Conservation (phyloP, 2,797 vertebrate genomes). For the Paguma larvata region DNA sequence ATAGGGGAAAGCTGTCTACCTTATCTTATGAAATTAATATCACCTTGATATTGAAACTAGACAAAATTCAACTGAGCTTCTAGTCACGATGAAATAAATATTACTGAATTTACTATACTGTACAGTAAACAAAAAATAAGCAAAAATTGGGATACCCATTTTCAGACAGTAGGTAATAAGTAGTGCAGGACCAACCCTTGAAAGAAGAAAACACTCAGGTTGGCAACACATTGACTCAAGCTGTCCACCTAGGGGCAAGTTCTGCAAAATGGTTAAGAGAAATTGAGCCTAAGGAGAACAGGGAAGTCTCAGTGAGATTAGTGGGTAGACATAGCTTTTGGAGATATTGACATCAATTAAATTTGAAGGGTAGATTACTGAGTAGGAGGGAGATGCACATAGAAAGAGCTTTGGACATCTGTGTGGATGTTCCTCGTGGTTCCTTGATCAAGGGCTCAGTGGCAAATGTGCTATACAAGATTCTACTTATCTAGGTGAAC, state of each 20-base stretch:
- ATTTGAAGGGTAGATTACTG: background rate
- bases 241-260: too few species aligned
- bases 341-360: background rate
- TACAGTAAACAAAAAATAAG: background rate
- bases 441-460: background rate
- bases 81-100: background rate
- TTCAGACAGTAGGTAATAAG: background rate
- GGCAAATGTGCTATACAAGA: background rate
- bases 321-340: background rate
- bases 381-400: background rate
- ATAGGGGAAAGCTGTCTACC: too few species aligned
- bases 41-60: background rate
- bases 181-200: background rate
- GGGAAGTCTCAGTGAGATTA: background rate
- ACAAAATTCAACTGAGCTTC: background rate
- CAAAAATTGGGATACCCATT: background rate
- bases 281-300: background rate
- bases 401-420: background rate
- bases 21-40: background rate
- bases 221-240: background rate
- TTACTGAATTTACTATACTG: background rate
- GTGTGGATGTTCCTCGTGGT: background rate
- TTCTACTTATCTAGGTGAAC: background rate
- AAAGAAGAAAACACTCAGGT: background rate
- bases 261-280: background rate